phyloP scores from a whole-genome alignment of 1,140 invertebrate genomes.

The Vollenhovia emeryi region DNA sequence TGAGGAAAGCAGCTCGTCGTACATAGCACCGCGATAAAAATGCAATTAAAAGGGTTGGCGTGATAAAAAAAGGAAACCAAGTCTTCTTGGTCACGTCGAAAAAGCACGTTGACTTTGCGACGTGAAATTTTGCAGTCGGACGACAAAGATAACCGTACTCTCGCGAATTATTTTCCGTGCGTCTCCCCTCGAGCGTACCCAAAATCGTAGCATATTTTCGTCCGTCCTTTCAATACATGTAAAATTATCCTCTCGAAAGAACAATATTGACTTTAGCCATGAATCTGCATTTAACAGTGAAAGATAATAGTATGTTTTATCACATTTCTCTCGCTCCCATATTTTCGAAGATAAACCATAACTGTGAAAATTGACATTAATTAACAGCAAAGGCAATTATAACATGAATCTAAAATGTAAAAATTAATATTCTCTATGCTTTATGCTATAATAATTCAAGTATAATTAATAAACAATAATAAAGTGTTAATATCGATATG shows the following conservation, averaged over 20 bases:
- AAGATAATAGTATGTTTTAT: constrained; percentile 17
- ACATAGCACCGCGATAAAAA: constrained; percentile 20
- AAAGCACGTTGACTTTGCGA: neutral
- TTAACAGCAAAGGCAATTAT: neutral
- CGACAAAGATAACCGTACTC: neutral
- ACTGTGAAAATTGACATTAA: neutral
- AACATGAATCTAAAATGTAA: neutral
- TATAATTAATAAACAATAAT: too few species aligned
- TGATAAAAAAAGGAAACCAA: neutral
- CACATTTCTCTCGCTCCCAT: neutral
- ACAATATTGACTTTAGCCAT: constrained; percentile 39
- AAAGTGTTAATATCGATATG: too few species aligned
- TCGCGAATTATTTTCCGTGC: constrained; percentile 31
- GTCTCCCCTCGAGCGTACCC: neutral
- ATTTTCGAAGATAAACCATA: constrained; percentile 6
- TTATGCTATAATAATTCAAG: neutral
- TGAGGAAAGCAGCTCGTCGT: neutral
- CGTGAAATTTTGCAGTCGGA: constrained; percentile 4
- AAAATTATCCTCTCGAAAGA: constrained; percentile 1
- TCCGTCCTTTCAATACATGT: neutral
- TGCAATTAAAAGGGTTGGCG: constrained; percentile 38
- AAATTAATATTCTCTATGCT: neutral
- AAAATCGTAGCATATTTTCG: constrained; percentile 21
- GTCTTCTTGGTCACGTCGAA: neutral
- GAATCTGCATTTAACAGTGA: constrained; percentile 6